Conservation (phyloP, 2,888 invertebrate species). For the Eremobia ochroleuca region DNA sequence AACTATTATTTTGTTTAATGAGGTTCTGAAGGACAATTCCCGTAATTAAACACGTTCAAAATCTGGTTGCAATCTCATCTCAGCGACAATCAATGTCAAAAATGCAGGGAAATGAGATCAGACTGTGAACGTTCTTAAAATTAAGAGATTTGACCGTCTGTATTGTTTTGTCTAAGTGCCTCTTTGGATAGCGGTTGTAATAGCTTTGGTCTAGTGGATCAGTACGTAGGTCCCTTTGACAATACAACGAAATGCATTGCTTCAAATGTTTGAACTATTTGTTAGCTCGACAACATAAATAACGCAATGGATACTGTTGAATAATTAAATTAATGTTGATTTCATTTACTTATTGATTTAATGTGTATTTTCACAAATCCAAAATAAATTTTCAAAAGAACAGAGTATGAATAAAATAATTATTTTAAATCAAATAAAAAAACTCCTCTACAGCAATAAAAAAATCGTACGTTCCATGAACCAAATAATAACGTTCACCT, state of each 20-base stretch:
- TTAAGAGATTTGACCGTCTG: too few species aligned
- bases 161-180: not conserved
- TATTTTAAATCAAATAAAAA: not conserved
- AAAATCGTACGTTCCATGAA: not conserved
- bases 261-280: too few species aligned
- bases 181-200: not conserved
- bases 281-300: not conserved
- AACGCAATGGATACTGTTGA: not conserved
- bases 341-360: not conserved
- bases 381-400: not conserved
- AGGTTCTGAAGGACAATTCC: not conserved
- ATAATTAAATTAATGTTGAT: too few species aligned
- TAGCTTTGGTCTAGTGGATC: not conserved
- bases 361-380: not conserved
- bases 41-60: not conserved
- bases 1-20: not conserved
- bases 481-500: constrained; percentile 37
- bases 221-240: not conserved
- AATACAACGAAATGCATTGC: not conserved
- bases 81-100: not conserved
- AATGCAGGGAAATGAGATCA: not conserved
- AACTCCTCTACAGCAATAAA: not conserved
- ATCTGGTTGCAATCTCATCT: not conserved
- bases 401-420: not conserved
- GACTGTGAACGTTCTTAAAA: too few species aligned